Percentiles rank a stretch among this genome's conserved stretches.
Conservation (phyloP, 2,113 vertebrate genomes). For the Bufo gargarizans region DNA sequence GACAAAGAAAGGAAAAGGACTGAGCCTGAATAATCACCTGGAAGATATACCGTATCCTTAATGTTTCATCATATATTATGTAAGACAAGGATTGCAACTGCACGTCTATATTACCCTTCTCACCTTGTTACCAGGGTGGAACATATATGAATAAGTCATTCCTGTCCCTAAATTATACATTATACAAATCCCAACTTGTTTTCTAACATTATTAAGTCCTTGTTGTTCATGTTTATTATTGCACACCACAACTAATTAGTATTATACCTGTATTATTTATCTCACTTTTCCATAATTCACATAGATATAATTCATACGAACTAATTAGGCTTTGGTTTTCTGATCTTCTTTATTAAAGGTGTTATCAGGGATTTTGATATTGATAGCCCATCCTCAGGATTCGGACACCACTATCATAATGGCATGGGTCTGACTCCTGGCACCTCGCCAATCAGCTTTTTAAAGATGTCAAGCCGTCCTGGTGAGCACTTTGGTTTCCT, state of each 20-base stretch:
- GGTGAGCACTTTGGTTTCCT: no score
- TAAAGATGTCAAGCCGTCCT: no score
- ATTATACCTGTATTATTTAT: not conserved
- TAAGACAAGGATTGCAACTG: not conserved
- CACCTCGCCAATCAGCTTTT: no score
- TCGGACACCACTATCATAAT: no score
- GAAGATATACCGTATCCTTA: not conserved
- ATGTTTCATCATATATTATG: conserved; percentile 25
- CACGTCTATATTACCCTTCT: not conserved
- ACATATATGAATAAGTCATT: conserved; percentile 40
- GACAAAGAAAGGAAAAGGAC: not conserved
- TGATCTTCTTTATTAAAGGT: no score
- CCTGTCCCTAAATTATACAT: not conserved
- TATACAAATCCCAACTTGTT: conserved; percentile 20
- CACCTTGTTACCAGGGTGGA: not conserved
- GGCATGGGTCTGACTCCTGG: no score
- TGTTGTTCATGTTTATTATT: not conserved
- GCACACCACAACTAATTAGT: not conserved
- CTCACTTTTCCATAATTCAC: not conserved
- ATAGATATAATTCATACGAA: not conserved
- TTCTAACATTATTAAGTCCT: not conserved
- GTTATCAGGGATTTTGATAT: no score
- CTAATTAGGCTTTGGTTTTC: not conserved
- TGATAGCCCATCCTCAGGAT: no score
- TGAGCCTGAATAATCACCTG: not conserved